phyloP scores from a whole-genome alignment of 2,113 vertebrate species.

The Bolborhynchus lineola region DNA sequence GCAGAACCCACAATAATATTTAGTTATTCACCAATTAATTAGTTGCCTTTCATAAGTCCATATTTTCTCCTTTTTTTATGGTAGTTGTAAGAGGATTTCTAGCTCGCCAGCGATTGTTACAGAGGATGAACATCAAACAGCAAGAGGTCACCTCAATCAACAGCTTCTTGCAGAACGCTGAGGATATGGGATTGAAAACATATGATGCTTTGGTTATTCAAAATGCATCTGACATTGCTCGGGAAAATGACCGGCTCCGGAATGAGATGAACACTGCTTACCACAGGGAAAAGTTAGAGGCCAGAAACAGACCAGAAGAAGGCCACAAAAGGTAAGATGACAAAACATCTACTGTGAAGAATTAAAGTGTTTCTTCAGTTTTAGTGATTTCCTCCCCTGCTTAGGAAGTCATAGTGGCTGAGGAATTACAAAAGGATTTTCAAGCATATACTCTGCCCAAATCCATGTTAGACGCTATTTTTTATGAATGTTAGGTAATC shows the following conservation, averaged over 20 bases:
- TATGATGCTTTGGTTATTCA: constrained; percentile 92
- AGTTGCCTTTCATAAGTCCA: neutral
- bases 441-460: neutral
- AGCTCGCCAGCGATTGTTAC: constrained; percentile 78
- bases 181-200: constrained; percentile 86
- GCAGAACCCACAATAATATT: neutral
- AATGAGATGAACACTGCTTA: constrained; percentile 74
- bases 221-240: constrained; percentile 90
- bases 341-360: neutral
- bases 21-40: neutral
- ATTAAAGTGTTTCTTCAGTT: neutral
- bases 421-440: neutral
- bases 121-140: constrained; percentile 74
- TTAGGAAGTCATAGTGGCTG: neutral
- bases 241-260: constrained; percentile 86
- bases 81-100: constrained; percentile 90
- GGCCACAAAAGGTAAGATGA: constrained; percentile 75
- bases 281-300: constrained; percentile 79
- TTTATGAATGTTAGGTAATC: neutral
- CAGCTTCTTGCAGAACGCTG: constrained; percentile 86
- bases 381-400: neutral
- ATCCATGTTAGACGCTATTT: neutral
- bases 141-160: constrained; percentile 79
- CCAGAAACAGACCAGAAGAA: constrained; percentile 80
- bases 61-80: constrained; percentile 24